Conservation (phyloP, 2,888 invertebrate species). For the Epistrophella euchroma region DNA sequence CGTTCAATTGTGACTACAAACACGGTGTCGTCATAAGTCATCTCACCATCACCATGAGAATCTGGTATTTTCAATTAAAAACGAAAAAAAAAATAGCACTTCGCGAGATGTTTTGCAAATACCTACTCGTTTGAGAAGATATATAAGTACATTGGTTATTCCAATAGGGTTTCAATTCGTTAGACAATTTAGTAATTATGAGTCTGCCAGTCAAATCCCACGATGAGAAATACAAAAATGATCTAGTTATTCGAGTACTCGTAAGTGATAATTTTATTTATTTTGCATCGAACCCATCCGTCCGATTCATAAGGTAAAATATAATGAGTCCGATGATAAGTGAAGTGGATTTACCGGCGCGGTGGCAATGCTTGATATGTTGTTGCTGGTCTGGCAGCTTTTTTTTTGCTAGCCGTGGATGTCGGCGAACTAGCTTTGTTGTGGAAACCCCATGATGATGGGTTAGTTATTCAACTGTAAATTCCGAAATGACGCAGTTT, state of each 20-base stretch:
- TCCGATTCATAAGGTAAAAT: slow-evolving; percentile 21
- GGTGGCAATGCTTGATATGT: not conserved
- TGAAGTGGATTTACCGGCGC: not conserved
- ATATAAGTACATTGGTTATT: not conserved
- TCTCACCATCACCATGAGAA: slow-evolving; percentile 41
- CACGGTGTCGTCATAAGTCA: slow-evolving; percentile 66
- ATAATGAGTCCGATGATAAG: slow-evolving; percentile 45
- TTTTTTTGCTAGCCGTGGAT: not conserved
- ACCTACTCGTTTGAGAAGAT: not conserved
- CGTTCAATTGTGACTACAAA: slow-evolving; percentile 25
- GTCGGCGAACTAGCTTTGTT: slow-evolving; percentile 31
- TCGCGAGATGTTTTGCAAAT: slow-evolving; percentile 9
- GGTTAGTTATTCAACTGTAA: slow-evolving; percentile 54
- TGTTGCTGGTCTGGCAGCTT: not conserved
- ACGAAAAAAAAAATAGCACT: slow-evolving; percentile 10
- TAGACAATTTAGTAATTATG: not conserved
- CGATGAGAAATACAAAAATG: slow-evolving; percentile 34
- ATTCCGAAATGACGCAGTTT: slow-evolving; percentile 62
- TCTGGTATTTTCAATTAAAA: slow-evolving; percentile 42
- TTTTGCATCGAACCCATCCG: slow-evolving; percentile 38
- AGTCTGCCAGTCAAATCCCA: slow-evolving; percentile 28
- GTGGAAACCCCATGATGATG: slow-evolving; percentile 53
- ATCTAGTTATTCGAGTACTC: slow-evolving; percentile 68
- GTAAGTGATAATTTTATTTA: slow-evolving; percentile 58
- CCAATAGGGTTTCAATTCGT: not conserved